phyloP scores from a whole-genome alignment of 1,140 invertebrate species.

The Acarapis woodi region DNA sequence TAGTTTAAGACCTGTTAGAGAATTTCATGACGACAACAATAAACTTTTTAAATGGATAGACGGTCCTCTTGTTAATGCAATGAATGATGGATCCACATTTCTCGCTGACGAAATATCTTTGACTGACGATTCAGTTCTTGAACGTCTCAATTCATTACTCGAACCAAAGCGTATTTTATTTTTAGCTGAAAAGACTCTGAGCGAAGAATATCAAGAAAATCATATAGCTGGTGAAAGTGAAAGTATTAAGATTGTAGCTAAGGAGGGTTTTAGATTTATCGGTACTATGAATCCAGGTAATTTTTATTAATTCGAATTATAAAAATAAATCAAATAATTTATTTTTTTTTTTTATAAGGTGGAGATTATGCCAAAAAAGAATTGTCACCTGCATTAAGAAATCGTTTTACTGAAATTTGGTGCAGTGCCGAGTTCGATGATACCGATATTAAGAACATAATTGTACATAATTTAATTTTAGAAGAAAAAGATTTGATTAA shows the following conservation, averaged over 20 bases:
- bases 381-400: constrained; percentile 79
- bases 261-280: constrained; percentile 55
- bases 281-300: constrained; percentile 99
- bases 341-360: no score
- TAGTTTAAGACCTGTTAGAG: constrained; percentile 59
- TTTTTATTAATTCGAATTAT: no score
- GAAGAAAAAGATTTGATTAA: constrained; percentile 24
- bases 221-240: constrained; percentile 13
- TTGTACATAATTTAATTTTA: constrained; percentile 40
- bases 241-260: constrained; percentile 29
- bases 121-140: constrained; percentile 91
- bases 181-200: constrained; percentile 50
- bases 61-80: constrained; percentile 68
- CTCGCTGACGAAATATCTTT: constrained; percentile 96
- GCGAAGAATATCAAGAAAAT: constrained; percentile 19
- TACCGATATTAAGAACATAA: constrained; percentile 40
- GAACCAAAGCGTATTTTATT: constrained; percentile 74
- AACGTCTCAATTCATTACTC: constrained; percentile 79
- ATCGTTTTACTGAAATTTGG: constrained; percentile 98
- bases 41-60: constrained; percentile 91
- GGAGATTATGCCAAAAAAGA: constrained; percentile 99
- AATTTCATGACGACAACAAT: constrained; percentile 17
- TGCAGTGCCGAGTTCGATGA: constrained; percentile 37
- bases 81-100: constrained; percentile 60
- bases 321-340: no score